Percentiles rank a stretch among this genome's conserved stretches.
phyloP scores from a whole-genome alignment of 2,113 vertebrate species.

The Xenopus borealis region DNA sequence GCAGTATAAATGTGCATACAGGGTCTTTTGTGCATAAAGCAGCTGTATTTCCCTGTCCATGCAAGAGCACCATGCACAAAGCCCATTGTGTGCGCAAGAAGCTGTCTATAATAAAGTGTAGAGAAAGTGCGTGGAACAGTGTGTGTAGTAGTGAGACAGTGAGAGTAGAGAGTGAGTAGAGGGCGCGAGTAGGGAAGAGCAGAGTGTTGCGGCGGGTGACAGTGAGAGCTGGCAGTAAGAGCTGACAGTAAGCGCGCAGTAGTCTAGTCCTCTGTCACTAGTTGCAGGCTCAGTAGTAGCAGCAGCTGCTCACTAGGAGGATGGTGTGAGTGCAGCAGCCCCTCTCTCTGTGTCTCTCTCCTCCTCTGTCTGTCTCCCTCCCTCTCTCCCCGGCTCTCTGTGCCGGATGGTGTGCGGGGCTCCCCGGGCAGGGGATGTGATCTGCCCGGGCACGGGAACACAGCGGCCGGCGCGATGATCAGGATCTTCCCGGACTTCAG shows the following conservation, averaged over 20 bases:
- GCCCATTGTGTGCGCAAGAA: too few relatives aligned
- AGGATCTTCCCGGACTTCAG: slow-evolving; percentile 98
- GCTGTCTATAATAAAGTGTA: too few relatives aligned
- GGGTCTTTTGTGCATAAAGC: too few relatives aligned
- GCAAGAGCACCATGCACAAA: too few relatives aligned
- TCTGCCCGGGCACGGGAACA: slow-evolving; percentile 55
- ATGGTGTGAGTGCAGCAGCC: slow-evolving; percentile 41
- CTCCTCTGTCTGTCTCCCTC: slow-evolving; percentile 5
- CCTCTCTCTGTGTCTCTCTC: slow-evolving; percentile 4
- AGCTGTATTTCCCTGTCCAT: too few relatives aligned
- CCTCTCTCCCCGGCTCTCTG: slow-evolving; percentile 30
- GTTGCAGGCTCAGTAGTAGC: slow-evolving; percentile 44
- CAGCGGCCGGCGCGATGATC: slow-evolving; percentile 82
- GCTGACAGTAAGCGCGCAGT: too few relatives aligned
- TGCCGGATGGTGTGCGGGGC: slow-evolving; percentile 63
- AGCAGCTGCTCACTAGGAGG: slow-evolving; percentile 39
- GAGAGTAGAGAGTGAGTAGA: neutral
- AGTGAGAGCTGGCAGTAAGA: neutral
- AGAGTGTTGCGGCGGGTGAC: too few relatives aligned
- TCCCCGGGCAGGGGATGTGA: slow-evolving; percentile 58
- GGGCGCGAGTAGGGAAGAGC: neutral
- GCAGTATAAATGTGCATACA: too few relatives aligned
- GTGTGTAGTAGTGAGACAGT: neutral
- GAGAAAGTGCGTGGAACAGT: too few relatives aligned
- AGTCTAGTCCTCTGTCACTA: slow-evolving; percentile 20